Evolutionary conservation across 2,797 vertebrate species (phyloP).

Genomic region (Danionella dracula): DNA sequence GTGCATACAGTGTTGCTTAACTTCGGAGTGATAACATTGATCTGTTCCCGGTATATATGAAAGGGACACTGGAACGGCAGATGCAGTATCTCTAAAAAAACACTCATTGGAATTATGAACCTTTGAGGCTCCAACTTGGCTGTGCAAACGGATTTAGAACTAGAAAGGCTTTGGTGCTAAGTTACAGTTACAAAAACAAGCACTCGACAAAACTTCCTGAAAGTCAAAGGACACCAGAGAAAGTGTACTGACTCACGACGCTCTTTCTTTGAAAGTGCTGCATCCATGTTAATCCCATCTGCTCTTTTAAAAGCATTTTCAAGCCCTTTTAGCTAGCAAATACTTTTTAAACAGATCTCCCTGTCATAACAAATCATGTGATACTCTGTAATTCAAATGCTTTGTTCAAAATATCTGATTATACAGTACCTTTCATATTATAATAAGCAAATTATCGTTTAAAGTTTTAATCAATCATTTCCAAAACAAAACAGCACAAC

Average conservation of each 20-base stretch:
- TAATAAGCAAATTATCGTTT: too few species aligned
- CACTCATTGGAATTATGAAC: neutral
- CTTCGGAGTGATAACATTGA: constrained; percentile 13
- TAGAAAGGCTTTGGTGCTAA: neutral
- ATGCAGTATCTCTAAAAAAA: neutral
- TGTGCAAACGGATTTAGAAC: neutral
- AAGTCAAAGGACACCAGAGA: constrained; percentile 1
- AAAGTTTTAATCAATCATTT: too few species aligned
- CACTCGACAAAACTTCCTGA: neutral
- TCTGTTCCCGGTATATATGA: constrained; percentile 18
- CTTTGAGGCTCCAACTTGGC: neutral
- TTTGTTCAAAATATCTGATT: too few species aligned
- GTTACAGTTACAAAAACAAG: constrained; percentile 4
- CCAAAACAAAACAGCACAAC: too few species aligned
- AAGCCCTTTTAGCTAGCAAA: too few species aligned
- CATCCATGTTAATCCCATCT: neutral
- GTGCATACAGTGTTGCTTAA: neutral
- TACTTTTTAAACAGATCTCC: too few species aligned
- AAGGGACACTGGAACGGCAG: neutral
- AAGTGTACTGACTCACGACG: neutral
- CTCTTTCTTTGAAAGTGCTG: neutral
- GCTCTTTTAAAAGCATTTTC: neutral
- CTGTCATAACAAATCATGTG: too few species aligned
- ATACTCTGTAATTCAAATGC: too few species aligned
- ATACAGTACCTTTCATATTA: too few species aligned